Evolutionary conservation across 2,113 vertebrate genomes (phyloP), one percentile per base, ranked within the genome.

Genomic region (Nannobrachium achirus): DNA sequence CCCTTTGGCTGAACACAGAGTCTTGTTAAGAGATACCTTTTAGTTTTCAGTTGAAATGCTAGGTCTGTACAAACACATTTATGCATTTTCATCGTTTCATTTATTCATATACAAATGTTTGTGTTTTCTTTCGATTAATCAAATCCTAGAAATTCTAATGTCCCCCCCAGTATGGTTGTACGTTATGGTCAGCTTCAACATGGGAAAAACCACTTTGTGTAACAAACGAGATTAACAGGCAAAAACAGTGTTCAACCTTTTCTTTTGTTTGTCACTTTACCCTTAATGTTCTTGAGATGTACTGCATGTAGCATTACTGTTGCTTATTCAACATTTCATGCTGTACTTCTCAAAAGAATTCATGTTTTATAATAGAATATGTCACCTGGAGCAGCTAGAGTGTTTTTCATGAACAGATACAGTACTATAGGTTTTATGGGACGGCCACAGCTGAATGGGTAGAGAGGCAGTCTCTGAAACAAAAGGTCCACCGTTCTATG

Each of bases 141-240:
- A 8, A 44, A 53, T 10, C 16, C 3, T 13, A n/a, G 15, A 62
- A 75, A 59, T 56, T 45, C 68, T 18, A 56, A 52, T 18, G 65
- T 62, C 16, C 33, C 57, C 13, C 66, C 1, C 45, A 57, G 66
- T 53, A 72, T 63, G 6, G 7, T 56, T 16, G 52, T 13, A 9
- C 59, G 64, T 42, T 8, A 18, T 45, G 52, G 74, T 25, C 25
- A 40, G 63, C 25, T 62, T 75, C n/a, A 48, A 61, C 51, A 53
- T 18, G 42, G 45, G 75, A 15, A 8, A 75, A 71, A 81, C 45
- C 66, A 76, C 73, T 78, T 64, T 76, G 60, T 63, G 78, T 78
- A 65, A 39, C 16, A 6, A 50, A 7, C 41, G 25, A 56, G 3
- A 7, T 16, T 39, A 0, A 8, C 42, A 62, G 58, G 8, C 61